Percentiles rank a stretch among this genome's conserved stretches.
Evolutionary conservation across 2,888 invertebrate genomes (phyloP).

Genomic region (Apantesis nais): DNA sequence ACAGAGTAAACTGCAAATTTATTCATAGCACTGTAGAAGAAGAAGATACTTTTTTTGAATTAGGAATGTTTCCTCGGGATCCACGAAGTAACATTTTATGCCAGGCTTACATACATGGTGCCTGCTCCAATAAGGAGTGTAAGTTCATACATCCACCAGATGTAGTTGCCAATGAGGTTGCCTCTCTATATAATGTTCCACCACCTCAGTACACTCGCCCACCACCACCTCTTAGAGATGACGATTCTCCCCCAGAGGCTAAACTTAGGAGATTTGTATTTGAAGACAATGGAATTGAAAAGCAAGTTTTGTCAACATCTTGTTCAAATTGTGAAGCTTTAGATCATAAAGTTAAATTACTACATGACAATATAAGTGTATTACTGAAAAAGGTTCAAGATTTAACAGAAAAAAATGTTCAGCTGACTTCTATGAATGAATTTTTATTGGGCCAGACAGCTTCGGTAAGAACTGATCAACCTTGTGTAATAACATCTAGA

Average conservation of each 20-base stretch:
- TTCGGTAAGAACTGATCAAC: conserved; percentile 72
- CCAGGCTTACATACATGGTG: conserved; percentile 86
- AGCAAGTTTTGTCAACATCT: conserved; percentile 62
- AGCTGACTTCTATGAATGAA: conserved; percentile 81
- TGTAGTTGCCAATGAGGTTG: conserved; percentile 55
- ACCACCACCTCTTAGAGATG: conserved; percentile 65
- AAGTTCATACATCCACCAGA: conserved; percentile 68
- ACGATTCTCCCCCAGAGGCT: conserved; percentile 77
- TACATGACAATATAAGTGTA: conserved; percentile 82
- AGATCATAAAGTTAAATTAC: conserved; percentile 76
- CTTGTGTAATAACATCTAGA: conserved; percentile 80
- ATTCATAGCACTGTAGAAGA: conserved; percentile 89
- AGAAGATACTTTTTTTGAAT: conserved; percentile 88
- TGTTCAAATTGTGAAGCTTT: conserved; percentile 74
- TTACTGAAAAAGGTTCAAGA: conserved; percentile 77
- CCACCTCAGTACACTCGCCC: conserved; percentile 62
- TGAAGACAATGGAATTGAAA: conserved; percentile 69
- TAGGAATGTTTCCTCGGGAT: conserved; percentile 86
- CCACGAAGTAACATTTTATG: conserved; percentile 80
- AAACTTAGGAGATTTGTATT: conserved; percentile 72
- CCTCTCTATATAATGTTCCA: conserved; percentile 50
- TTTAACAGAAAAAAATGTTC: conserved; percentile 77
- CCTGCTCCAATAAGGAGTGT: conserved; percentile 82
- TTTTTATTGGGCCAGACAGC: conserved; percentile 78
- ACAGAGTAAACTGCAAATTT: conserved; percentile 88